These are phyloP conservation scores for Perizoma flavofasciatum DNA, from an alignment of 2,888 invertebrate species.

Conservation along the genomic window DNA sequence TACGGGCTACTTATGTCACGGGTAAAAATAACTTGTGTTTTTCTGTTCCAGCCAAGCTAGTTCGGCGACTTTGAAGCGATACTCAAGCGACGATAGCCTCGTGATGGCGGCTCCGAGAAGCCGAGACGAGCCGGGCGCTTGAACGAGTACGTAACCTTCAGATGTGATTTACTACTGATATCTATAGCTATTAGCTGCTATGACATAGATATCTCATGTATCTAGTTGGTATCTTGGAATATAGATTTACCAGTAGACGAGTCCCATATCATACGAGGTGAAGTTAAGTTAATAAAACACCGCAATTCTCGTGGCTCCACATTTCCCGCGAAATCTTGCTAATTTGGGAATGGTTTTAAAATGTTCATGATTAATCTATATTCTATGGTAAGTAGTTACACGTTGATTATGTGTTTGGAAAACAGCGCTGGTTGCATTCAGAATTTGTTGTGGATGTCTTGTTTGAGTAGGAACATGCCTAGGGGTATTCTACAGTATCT, in stretches of 20 bases:
- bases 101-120: slow-evolving; percentile 69
- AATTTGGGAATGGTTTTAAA: no score
- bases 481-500: slow-evolving; percentile 1
- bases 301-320: no score
- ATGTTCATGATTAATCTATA: no score
- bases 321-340: no score
- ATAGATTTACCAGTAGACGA: no score
- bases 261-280: no score
- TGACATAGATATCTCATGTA: neutral
- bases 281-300: no score
- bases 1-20: no score
- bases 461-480: slow-evolving; percentile 17
- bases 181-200: neutral
- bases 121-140: slow-evolving; percentile 56
- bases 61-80: slow-evolving; percentile 71
- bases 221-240: neutral
- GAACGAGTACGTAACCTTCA: slow-evolving; percentile 40
- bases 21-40: neutral
- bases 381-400: neutral
- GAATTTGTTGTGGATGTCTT: slow-evolving; percentile 14
- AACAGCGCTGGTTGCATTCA: slow-evolving; percentile 1
- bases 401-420: slow-evolving; percentile 13
- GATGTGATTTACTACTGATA: slow-evolving; percentile 8
- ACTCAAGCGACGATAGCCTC: slow-evolving; percentile 78
- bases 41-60: slow-evolving; percentile 64